These are phyloP conservation scores for Wasmannia auropunctata DNA, from an alignment of 1,140 invertebrate genomes.

Conservation along the genomic window DNA sequence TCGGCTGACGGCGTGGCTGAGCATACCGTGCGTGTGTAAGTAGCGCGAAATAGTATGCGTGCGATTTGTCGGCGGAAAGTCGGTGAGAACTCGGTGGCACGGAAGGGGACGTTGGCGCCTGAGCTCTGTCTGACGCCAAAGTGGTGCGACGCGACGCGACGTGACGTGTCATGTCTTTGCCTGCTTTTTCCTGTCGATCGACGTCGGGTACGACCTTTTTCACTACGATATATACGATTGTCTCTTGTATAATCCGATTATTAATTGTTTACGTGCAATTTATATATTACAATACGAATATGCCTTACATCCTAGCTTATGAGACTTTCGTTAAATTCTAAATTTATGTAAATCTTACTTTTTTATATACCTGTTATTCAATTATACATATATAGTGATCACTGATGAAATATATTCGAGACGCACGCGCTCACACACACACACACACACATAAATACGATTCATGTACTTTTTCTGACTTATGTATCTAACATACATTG, in stretches of 20 bases:
- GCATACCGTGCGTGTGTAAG: constrained; percentile 54
- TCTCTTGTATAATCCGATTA: not conserved
- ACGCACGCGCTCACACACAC: too few relatives aligned
- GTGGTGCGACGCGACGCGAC: constrained; percentile 19
- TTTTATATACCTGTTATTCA: too few relatives aligned
- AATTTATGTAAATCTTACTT: too few relatives aligned
- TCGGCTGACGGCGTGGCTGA: constrained; percentile 59
- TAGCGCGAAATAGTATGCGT: constrained; percentile 62
- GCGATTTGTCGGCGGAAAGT: constrained; percentile 59
- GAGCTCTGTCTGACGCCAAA: constrained; percentile 66
- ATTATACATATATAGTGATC: too few relatives aligned
- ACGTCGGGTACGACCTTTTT: not conserved
- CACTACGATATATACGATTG: not conserved
- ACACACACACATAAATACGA: too few relatives aligned
- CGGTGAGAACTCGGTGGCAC: constrained; percentile 58
- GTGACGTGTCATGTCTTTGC: constrained; percentile 7
- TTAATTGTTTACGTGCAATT: not conserved
- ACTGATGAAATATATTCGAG: too few relatives aligned
- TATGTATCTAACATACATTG: not conserved
- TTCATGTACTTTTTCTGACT: not conserved
- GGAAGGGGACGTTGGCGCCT: constrained; percentile 75
- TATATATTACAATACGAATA: not conserved
- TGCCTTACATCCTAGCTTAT: too few relatives aligned
- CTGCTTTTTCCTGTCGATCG: not conserved
- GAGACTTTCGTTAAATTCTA: too few relatives aligned